Evolutionary conservation across 2,888 invertebrate species (phyloP), one percentile per base, ranked within the genome.

Genomic region (Agapostemon virescens): DNA sequence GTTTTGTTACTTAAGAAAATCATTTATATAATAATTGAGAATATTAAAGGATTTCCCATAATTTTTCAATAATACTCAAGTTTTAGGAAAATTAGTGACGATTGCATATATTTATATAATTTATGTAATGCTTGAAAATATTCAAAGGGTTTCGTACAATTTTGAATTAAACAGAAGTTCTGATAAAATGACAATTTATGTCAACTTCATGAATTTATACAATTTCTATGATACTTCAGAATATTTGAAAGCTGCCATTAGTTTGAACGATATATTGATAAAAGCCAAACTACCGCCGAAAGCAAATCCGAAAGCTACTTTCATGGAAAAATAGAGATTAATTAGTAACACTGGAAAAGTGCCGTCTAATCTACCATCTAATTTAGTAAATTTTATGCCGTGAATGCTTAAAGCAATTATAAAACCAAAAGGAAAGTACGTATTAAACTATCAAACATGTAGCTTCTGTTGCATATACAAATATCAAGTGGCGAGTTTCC

Each of bases 281-380:
- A n/a, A n/a, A 9, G 49, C 55, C 26, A 17, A 26, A 17, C 2
- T 26, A 30, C 23, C 30, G 7, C 2, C 17, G 2, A 26, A 55
- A 17, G 26, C 26, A 55, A 55, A 55, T 55, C 55, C 26, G 55
- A 30, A 55, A 55, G 55, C 55, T 13, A 26, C 55, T 55, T 55
- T 55, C 55, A 55, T 55, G 55, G 55, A 55, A 55, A 20, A 55
- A 23, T 17, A 2, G 7, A 11, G n/a, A 49, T n/a, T n/a, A n/a
- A 55, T 26, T 26, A 17, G 55, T 55, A 55, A 0, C 55, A 26
- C 26, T 55, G 55, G 30, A 55, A 55, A 55, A 55, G 26, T 55
- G 17, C 55, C 55, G 55, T 26, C 55, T 30, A 55, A 55, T 55
- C 55, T 55, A 55, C 55, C 55, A 55, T 55, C 55, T 55, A 26